phyloP scores from a whole-genome alignment of 2,113 vertebrate species.

The Cephalopterus ornatus region DNA sequence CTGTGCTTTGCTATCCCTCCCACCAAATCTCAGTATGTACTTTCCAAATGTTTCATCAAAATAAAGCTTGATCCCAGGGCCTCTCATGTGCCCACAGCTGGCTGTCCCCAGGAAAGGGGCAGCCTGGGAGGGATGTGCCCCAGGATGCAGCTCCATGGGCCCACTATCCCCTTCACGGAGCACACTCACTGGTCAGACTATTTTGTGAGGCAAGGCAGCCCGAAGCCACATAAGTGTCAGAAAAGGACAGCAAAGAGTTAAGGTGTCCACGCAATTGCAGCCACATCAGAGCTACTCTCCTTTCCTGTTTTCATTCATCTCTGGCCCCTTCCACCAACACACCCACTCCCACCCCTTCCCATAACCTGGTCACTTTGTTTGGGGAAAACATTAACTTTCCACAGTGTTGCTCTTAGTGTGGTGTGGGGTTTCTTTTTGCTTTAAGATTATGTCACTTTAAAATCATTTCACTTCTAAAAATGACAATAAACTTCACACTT shows the following conservation, averaged over 20 bases:
- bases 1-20: background rate
- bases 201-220: background rate
- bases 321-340: conserved; percentile 29
- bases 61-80: background rate
- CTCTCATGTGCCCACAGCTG: fast-evolving
- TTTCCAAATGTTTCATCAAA: background rate
- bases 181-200: background rate
- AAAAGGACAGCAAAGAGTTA: conserved; percentile 44
- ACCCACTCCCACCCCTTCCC: conserved; percentile 47
- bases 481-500: conserved; percentile 62
- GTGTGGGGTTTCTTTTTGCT: background rate
- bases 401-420: background rate
- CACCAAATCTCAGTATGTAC: background rate
- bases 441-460: conserved; percentile 45
- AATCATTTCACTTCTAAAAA: conserved; percentile 53
- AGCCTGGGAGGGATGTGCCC: background rate
- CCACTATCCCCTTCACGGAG: background rate
- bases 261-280: background rate
- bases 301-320: conserved; percentile 66
- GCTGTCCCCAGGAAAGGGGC: background rate
- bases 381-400: conserved; percentile 15
- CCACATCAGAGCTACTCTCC: conserved; percentile 18
- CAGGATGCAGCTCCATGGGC: background rate
- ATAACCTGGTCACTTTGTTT: conserved; percentile 40
- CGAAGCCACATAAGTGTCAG: background rate